Base-by-base conservation (phyloP, 2,113 vertebrate genomes). In the Hemiprocne comata region DNA sequence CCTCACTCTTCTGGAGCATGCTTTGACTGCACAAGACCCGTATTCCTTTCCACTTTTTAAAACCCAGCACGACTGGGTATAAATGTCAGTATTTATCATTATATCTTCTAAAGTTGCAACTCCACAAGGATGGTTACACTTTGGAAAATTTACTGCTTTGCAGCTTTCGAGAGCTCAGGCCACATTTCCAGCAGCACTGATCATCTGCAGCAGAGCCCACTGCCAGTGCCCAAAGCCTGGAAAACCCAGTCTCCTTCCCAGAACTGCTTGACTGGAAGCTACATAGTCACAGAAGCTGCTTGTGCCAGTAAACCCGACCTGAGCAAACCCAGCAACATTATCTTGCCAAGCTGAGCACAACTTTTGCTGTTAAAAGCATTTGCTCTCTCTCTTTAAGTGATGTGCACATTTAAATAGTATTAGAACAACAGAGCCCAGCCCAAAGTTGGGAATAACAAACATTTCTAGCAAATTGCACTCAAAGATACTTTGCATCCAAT, bases 251-350 rank as follows among this genome's bases (percentile, higher is more conserved):
- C 23, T 67, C 64, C 62, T 69, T 38, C 87, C 8, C 6, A 69
- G 38, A 10, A 64, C 17, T 0, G 44, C 84, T 70, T 87, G 20
- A 67, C 69, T 86, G 64, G 53, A 57, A 42, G 14, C 4, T 36
- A 29, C 0, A 29, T 1, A 48, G 44, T 4, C 87, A 38, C 62
- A 0, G 6, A 28, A 38, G 1, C 33, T 57, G 60, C 78, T 33
- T 29, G 33, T 61, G 85, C 87, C 92, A 91, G 60, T 8, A 87
- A 77, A 58, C 17, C 42, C 0, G 0, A 71, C 60, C 70, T 23
- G 71, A 6, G 48, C 75, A 50, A 58, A 24, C 28, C 86, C 6
- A 67, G 75, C 29, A 6, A 2, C 0, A 8, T 57, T 1, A 6
- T 5, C 90, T 51, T 23, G 51, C 81, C 55, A 4, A n/a, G 58